phyloP scores from a whole-genome alignment of 2,797 vertebrate genomes.

The Sebastes baramenuke region DNA sequence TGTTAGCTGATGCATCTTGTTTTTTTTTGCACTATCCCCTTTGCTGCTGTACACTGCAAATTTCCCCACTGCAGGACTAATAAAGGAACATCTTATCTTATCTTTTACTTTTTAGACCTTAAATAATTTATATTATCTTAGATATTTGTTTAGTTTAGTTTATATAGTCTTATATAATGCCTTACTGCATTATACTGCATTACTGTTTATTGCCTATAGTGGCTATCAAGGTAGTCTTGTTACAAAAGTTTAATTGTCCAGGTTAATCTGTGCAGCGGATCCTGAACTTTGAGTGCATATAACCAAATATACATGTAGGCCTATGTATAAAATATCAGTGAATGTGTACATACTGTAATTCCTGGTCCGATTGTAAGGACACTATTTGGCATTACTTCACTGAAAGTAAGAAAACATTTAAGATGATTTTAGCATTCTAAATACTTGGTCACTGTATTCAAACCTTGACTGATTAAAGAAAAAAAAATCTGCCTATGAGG shows the following conservation, averaged over 20 bases:
- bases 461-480: not conserved
- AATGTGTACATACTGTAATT: not conserved
- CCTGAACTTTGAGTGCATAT: not conserved
- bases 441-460: not conserved
- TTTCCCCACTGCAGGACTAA: no score
- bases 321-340: not conserved
- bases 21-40: no score
- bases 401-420: not conserved
- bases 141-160: not conserved
- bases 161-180: not conserved
- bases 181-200: not conserved
- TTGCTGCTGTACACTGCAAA: no score
- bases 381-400: not conserved
- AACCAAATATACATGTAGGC: not conserved
- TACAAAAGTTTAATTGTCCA: not conserved
- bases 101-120: not conserved
- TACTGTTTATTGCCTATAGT: not conserved
- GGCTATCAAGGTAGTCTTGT: not conserved
- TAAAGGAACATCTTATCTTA: no score
- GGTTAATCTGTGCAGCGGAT: not conserved
- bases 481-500: not conserved
- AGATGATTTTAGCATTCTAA: not conserved
- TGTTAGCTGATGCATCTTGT: no score
- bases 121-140: not conserved
- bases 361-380: not conserved